Evolutionary conservation across 2,888 invertebrate species (phyloP), one percentile per base, ranked within the genome.

Genomic region (Scelioninae gen. 2): DNA sequence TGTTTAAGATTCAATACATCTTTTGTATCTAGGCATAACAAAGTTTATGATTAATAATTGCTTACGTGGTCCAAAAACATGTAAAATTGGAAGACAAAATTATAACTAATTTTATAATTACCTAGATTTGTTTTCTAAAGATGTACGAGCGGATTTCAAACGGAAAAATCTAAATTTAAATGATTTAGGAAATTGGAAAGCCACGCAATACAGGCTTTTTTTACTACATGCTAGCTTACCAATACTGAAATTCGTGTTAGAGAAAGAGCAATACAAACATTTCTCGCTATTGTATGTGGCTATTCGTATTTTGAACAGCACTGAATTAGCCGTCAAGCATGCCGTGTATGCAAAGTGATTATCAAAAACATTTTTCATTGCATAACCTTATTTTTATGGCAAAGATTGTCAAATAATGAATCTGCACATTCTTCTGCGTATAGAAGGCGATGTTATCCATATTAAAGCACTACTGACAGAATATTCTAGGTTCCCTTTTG

Each of bases 401-500:
- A 6, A 16, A 31, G 72, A 72, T 39, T 55, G 31, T 22, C 67
- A 61, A 10, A 48, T 61, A 13, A 58, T 65, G 58, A 72, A 72
- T 60, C 52, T 72, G 10, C 72, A 72, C 19, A 65, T 57, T 46
- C 19, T 65, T 11, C 5, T 65, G 1, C 57, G 57, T 33, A 15
- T 46, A n/a, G 46, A 55, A 39, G 65, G 57, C 11, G 46, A 65
- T 22, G 65, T 65, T 57, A 25, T 57, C 18, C 2, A 46, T 16
- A 57, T 55, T 45, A 28, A 57, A 9, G 57, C 2, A 31, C 57
- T 57, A 1, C n/a, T 64, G 45, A 55, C 45, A 6, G 52, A 52
- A 33, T 52, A n/a, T 43, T 52, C 52, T 10, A 11, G 33, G 13
- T 50, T 63, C 16, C 37, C 16, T 2, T 41, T 69, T 15, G 37